phyloP scores from a whole-genome alignment of 1,140 invertebrate genomes.

The Aphidius ervi region DNA sequence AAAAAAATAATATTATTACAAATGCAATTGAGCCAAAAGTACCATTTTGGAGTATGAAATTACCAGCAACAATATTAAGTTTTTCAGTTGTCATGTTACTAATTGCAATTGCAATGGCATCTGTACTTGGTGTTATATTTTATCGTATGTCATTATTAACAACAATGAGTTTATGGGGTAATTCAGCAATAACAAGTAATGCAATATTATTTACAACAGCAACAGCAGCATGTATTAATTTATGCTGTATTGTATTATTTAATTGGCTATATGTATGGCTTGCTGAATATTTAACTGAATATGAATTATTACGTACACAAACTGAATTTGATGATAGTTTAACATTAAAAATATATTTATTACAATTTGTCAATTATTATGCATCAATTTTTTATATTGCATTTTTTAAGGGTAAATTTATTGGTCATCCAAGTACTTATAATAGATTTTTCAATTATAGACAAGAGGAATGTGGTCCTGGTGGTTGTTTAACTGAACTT shows the following conservation, averaged over 20 bases:
- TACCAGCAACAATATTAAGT: constrained; percentile 79
- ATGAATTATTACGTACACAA: constrained; percentile 91
- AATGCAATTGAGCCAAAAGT: constrained; percentile 77
- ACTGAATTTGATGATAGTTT: constrained; percentile 97
- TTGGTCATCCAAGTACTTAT: constrained; percentile 79
- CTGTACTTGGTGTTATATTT: constrained; percentile 85
- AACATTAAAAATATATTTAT: constrained; percentile 93
- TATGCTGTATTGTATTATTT: constrained; percentile 80
- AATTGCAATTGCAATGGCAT: constrained; percentile 73
- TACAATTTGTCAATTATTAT: constrained; percentile 99
- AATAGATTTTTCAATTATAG: constrained; percentile 70
- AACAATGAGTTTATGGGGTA: constrained; percentile 59
- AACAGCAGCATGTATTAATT: constrained; percentile 82
- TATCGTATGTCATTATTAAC: constrained; percentile 87
- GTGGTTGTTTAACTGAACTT: constrained; percentile 87
- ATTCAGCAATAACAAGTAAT: constrained; percentile 64
- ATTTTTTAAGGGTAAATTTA: constrained; percentile 92
- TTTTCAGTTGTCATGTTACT: constrained; percentile 79
- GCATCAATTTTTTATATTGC: constrained; percentile 98
- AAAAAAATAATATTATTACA: constrained; percentile 69
- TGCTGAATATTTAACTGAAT: constrained; percentile 88
- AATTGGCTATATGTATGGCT: constrained; percentile 87
- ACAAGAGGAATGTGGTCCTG: constrained; percentile 84
- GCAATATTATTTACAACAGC: constrained; percentile 77
- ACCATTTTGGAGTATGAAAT: constrained; percentile 82